These are phyloP conservation scores for Tetrao urogallus DNA, from an alignment of 2,113 vertebrate species.

Conservation along the genomic window DNA sequence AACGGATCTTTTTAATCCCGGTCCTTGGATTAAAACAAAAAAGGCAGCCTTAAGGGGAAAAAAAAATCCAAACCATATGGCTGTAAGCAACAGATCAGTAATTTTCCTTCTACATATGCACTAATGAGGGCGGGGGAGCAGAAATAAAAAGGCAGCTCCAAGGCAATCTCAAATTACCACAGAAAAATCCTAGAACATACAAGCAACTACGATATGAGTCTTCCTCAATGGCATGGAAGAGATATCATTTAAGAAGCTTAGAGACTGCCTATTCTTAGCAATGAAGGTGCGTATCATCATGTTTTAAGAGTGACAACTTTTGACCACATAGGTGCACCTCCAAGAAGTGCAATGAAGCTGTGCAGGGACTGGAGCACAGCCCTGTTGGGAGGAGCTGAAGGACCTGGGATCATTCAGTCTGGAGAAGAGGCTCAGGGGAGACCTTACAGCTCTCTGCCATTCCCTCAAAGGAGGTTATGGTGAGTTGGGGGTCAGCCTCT, in stretches of 20 bases:
- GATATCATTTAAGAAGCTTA: not conserved
- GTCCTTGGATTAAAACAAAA: not conserved
- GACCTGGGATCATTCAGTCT: no score
- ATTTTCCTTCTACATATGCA: not conserved
- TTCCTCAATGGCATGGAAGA: not conserved
- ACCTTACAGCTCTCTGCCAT: no score
- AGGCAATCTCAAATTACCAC: not conserved
- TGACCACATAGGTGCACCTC: fast-evolving
- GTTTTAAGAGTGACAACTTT: not conserved
- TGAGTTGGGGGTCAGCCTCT: no score
- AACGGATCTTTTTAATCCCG: not conserved
- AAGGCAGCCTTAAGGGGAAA: not conserved
- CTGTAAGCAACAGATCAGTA: not conserved
- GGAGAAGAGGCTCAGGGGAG: no score
- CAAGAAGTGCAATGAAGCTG: no score
- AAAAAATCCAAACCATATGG: not conserved
- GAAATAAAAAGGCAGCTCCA: not conserved
- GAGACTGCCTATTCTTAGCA: not conserved
- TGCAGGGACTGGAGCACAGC: no score
- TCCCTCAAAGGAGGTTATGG: no score
- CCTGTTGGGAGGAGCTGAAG: no score
- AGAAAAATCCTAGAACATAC: not conserved
- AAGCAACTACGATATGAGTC: not conserved
- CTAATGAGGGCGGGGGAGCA: not conserved
- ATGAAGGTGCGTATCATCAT: not conserved